A percentile compares a stretch with the other conserved stretches of the same genome.
phyloP scores from a whole-genome alignment of 1,140 invertebrate genomes.

The Ruditapes philippinarum region DNA sequence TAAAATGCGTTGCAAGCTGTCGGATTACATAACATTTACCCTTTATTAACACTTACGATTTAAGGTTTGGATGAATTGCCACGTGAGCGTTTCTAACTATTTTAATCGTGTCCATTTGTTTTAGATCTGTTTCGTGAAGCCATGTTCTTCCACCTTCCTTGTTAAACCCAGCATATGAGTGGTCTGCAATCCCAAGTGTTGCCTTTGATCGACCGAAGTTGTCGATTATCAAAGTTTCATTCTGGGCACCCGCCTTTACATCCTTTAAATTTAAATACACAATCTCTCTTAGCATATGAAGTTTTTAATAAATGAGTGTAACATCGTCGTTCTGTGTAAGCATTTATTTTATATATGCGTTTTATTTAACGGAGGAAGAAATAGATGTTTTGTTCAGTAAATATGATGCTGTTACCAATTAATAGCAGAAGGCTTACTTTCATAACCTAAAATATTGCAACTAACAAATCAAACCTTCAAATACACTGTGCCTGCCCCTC shows the following conservation, averaged over 20 bases:
- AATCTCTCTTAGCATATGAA: too few relatives aligned
- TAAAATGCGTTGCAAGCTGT: too few relatives aligned
- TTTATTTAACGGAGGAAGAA: too few relatives aligned
- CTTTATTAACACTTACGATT: slow-evolving; percentile 65
- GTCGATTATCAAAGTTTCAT: slow-evolving; percentile 78
- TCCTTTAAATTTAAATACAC: too few relatives aligned
- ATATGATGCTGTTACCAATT: too few relatives aligned
- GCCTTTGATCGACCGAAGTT: slow-evolving; percentile 68
- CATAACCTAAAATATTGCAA: too few relatives aligned
- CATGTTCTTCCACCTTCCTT: slow-evolving; percentile 73
- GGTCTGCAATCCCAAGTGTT: slow-evolving; percentile 19
- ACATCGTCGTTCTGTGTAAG: too few relatives aligned
- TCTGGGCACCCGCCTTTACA: slow-evolving; percentile 66
- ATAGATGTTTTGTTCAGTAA: too few relatives aligned
- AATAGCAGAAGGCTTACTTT: too few relatives aligned
- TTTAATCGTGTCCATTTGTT: slow-evolving; percentile 63
- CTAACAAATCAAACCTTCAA: slow-evolving; percentile 71
- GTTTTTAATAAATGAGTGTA: too few relatives aligned
- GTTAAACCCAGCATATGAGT: slow-evolving; percentile 34
- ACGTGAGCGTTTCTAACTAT: slow-evolving; percentile 73
- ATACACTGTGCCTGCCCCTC: slow-evolving; percentile 78
- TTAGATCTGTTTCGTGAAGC: slow-evolving; percentile 36
- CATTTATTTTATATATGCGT: too few relatives aligned
- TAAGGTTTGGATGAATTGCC: slow-evolving; percentile 71
- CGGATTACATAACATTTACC: too few relatives aligned